Percentiles rank a stretch among this genome's conserved stretches.
Evolutionary conservation across 2,113 vertebrate genomes (phyloP).

Genomic region (Gnathonemus echidnorhynchus): DNA sequence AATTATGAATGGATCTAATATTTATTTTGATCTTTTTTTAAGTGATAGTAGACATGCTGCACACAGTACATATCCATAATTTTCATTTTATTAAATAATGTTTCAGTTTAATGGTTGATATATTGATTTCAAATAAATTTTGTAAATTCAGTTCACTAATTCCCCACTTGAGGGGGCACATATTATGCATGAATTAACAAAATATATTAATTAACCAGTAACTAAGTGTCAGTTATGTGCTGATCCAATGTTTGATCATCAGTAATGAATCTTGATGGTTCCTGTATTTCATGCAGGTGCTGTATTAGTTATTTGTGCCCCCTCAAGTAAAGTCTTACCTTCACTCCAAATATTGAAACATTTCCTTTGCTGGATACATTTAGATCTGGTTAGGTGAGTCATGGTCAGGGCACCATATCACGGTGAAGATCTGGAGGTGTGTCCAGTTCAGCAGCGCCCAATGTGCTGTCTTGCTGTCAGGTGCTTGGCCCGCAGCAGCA

Average conservation of each 20-base stretch:
- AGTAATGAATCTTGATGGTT: background rate
- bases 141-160: background rate
- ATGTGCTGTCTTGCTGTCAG: background rate
- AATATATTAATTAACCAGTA: background rate
- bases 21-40: background rate
- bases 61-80: background rate
- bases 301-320: background rate
- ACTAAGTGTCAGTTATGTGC: background rate
- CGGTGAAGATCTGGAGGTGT: background rate
- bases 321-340: background rate
- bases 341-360: background rate
- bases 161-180: background rate
- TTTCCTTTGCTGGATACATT: background rate
- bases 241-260: background rate
- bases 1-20: background rate
- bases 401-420: background rate
- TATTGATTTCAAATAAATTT: background rate
- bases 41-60: background rate
- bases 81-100: background rate
- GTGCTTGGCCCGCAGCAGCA: background rate
- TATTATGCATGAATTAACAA: background rate
- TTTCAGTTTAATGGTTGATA: background rate
- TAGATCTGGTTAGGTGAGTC: background rate
- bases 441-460: background rate
- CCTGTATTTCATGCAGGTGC: background rate